A percentile compares a stretch with the other conserved stretches of the same genome.
phyloP scores from a whole-genome alignment of 2,797 vertebrate genomes.

The Apodemus agrarius region DNA sequence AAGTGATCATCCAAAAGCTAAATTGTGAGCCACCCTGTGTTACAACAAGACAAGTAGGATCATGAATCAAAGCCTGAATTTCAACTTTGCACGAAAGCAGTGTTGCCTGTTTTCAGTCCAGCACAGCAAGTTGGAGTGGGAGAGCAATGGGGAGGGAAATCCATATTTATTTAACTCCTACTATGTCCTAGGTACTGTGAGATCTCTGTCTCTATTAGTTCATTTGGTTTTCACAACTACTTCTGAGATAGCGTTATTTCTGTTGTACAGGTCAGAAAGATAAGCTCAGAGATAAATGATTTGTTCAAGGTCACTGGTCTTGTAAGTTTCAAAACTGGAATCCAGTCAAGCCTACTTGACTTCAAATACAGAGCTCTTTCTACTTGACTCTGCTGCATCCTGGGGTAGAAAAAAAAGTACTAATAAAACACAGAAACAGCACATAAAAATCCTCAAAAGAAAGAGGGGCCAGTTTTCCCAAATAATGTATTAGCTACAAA shows the following conservation, averaged over 20 bases:
- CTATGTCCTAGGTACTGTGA: not conserved
- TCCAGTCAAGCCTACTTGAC: slow-evolving; percentile 27
- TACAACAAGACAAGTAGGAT: not conserved
- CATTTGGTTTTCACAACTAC: slow-evolving; percentile 34
- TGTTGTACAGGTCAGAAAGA: slow-evolving; percentile 56
- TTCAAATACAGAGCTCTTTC: slow-evolving; percentile 59
- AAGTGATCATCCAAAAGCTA: slow-evolving; percentile 10
- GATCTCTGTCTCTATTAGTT: slow-evolving; percentile 7
- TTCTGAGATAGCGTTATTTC: slow-evolving; percentile 36
- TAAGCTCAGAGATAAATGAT: slow-evolving; percentile 56
- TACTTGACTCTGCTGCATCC: slow-evolving; percentile 52
- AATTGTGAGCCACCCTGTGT: not conserved
- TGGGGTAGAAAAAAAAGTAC: slow-evolving; percentile 15
- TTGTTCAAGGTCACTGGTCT: slow-evolving; percentile 34
- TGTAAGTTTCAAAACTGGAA: slow-evolving; percentile 38
- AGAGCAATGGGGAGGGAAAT: not conserved
- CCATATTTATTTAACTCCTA: slow-evolving; percentile 55
- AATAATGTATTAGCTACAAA: slow-evolving; percentile 59
- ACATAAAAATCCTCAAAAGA: slow-evolving; percentile 52
- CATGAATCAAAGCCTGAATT: slow-evolving; percentile 42
- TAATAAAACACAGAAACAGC: slow-evolving; percentile 51
- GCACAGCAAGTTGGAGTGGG: not conserved
- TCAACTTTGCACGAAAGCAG: slow-evolving; percentile 42
- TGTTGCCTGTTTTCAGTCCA: slow-evolving; percentile 41
- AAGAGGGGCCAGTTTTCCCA: not conserved